Base-by-base conservation (phyloP, 2,888 invertebrate genomes). In the Herminia tarsipennalis region DNA sequence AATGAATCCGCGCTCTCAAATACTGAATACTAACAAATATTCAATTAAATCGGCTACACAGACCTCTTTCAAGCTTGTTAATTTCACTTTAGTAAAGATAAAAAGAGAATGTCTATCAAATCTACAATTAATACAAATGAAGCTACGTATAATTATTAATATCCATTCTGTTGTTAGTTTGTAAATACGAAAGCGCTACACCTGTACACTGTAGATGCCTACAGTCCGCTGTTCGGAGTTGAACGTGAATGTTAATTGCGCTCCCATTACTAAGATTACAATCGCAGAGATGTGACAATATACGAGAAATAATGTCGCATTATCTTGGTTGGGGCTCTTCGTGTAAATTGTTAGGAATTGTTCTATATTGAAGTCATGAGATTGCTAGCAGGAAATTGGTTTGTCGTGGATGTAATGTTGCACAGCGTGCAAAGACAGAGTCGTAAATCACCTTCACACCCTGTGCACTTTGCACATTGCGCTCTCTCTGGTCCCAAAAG, bases 181-280 rank as follows among this genome's bases (percentile, higher is more conserved):
- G 39, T 44, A 51, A 48, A 18, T 36, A 35, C 30, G 10, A 41
- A n/a, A 29, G 36, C 34, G 28, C 44, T 46, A 43, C 49, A 54
- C 63, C 66, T 54, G 54, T 35, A 57, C 45, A 48, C 13, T 18
- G n/a, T 24, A 24, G n/a, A n/a, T n/a, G n/a, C n/a, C n/a, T n/a
- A n/a, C 16, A n/a, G n/a, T n/a, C 33, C 46, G 54, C 53, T 51
- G 57, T 66, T 51, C 45, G 44, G 50, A 51, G 46, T 57, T 66
- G 62, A 60, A 62, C 43, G 48, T 35, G 9, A 45, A 48, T 36
- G 43, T 24, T 62, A 62, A 62, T 63, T 57, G 57, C 48, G 29
- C 38, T 14, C 32, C 50, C 22, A 63, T 63, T 66, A 63, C 57
- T 39, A 46, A 27, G 58, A 66, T 63, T 51, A 66, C 35, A 54